Base-by-base conservation (phyloP, 2,888 invertebrate species). In the Drosophila picticornis region DNA sequence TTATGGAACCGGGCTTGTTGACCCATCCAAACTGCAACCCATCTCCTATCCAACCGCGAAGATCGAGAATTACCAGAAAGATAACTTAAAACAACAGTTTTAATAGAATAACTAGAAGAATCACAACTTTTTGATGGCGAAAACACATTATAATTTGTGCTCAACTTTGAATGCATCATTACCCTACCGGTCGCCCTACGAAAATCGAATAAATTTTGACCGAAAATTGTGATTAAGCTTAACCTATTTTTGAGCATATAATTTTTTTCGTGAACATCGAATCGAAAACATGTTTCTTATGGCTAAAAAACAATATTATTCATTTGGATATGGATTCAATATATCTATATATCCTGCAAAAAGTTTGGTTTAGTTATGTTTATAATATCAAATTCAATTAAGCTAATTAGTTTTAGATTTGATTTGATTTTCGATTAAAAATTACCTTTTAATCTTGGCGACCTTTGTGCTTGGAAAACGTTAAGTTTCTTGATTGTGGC, bases 401-500 rank as follows among this genome's bases (percentile, higher is more conserved):
- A n/a, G 11, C 27, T 36, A 59, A 66, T 25, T 27, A 25, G 36
- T n/a, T 48, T 46, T 58, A 16, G 32, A 31, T 22, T 43, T 43
- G 11, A 43, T 43, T 46, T 16, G 46, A 25, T 46, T 46, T 46
- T 64, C 29, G 25, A 61, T 77, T 27, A 61, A 27, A 25, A 58
- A 32, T 38, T 51, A 56, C 36, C 29, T 32, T 56, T 59, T 16
- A 63, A 65, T 50, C 50, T 48, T 2, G 43, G 50, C 25, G n/a
- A 46, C 13, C 34, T 65, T 56, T 48, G 36, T 50, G 57, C 58
- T 66, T 36, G 60, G 31, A 50, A 57, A 67, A 62, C 52, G 60
- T 60, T 51, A 72, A 72, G 59, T 66, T 60, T 61, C 19, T 80
- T 73, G 63, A 80, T 76, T 69, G 72, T 69, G 69, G 63, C 78